Evolutionary conservation across 2,888 invertebrate species (phyloP).

Genomic region (Lamellibrachia satsuma): DNA sequence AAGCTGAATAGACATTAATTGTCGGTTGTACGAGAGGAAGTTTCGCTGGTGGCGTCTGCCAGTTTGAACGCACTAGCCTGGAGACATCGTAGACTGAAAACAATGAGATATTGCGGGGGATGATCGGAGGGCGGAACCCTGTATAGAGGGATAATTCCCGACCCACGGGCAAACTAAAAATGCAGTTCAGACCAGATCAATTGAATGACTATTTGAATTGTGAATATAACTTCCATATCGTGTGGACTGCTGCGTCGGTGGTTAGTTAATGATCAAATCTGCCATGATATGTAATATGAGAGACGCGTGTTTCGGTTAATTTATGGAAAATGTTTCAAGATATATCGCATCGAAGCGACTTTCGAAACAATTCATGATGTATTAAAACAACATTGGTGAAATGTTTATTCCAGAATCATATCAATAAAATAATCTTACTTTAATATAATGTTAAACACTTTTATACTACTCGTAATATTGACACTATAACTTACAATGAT

Average conservation of each 20-base stretch:
- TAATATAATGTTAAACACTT: too few species aligned
- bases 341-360: too few species aligned
- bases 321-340: too few species aligned
- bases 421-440: neutral
- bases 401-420: too few species aligned
- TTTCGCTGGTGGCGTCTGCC: constrained; percentile 5
- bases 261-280: neutral
- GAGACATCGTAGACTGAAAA: neutral
- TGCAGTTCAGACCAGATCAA: neutral
- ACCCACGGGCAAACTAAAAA: neutral
- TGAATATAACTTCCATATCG: neutral
- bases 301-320: neutral
- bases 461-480: neutral
- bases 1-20: constrained; percentile 11
- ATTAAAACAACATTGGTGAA: too few species aligned
- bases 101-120: neutral
- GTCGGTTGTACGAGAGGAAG: neutral
- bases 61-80: neutral
- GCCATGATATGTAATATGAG: neutral
- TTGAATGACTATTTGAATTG: neutral
- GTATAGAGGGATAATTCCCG: neutral
- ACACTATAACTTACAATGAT: neutral
- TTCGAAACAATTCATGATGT: too few species aligned
- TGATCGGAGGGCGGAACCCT: neutral
- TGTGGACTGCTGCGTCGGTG: neutral